Base-by-base conservation (phyloP, 2,113 vertebrate species). In the Hydropotes inermis region DNA sequence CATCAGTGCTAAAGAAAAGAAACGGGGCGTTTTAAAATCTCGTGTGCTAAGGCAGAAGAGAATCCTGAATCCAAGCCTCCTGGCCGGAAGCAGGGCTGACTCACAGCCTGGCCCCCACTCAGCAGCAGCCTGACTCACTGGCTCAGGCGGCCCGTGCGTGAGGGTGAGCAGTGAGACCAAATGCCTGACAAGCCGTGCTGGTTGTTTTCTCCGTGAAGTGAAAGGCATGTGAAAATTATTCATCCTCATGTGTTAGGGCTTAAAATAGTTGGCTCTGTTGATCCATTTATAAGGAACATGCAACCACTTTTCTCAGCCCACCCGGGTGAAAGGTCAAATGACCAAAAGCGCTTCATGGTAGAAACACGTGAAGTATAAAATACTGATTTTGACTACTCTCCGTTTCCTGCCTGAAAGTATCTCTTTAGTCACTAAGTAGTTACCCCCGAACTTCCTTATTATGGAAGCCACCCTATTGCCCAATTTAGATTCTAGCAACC, bases 221-320 rank as follows among this genome's bases (percentile, higher is more conserved):
- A 97, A 98, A 98, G 97, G 79, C 93, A 96, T 95, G 88, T 89
- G 97, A 97, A 97, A 98, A 98, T 99, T 98, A 98, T 99, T 98
- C 98, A 99, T 97, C 90, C 91, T 98, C 98, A 98, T 98, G 98
- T 97, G 96, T 57, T 98, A 94, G 27, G 52, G 98, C 76, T 97
- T 97, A 98, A 98, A 96, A 64, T 96, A 98, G 57, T 50, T 81
- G 43, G n/a, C 54, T 70, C 78, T 83, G 52, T 97, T 95, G 90
- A 96, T 96, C 67, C 52, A 5, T 79, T 96, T 97, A 64, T 79
- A 95, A 97, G 93, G 98, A 97, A 97, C 3, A 4, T 87, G 47
- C 47, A 94, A 25, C n/a, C 13, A 84, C 28, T 92, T 91, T 97
- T 52, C 47, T 98, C 96, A 96, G 79, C 58, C 87, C n/a, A 85